Percentiles rank a stretch among this genome's conserved stretches.
Conservation (phyloP, 2,797 vertebrate genomes). For the Anomalospiza imberbis region DNA sequence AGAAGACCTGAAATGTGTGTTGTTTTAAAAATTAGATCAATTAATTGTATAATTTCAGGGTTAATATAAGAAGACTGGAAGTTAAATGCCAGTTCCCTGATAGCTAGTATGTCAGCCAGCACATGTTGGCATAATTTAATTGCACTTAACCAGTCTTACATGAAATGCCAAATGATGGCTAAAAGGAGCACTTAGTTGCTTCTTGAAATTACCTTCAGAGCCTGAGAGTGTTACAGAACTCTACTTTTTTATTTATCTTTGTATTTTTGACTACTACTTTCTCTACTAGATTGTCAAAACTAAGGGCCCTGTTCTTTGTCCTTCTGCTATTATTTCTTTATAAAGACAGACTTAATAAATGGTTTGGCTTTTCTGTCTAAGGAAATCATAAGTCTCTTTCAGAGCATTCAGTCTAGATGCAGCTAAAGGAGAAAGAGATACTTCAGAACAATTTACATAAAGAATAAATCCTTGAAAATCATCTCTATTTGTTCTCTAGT, state of each 20-base stretch:
- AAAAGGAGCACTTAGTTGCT: background rate
- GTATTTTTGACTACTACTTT: background rate
- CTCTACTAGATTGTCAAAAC: background rate
- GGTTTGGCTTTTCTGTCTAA: constrained; percentile 2
- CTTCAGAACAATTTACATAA: constrained; percentile 62
- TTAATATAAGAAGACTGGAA: background rate
- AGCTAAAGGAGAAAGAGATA: constrained; percentile 18
- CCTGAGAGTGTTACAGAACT: background rate
- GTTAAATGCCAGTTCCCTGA: background rate
- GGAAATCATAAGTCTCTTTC: constrained; percentile 36
- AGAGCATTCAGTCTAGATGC: constrained; percentile 16
- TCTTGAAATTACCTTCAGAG: background rate
- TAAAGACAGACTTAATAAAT: constrained; percentile 20
- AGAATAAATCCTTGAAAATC: constrained; percentile 61
- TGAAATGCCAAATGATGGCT: background rate
- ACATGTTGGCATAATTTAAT: background rate
- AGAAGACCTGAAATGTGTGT: background rate
- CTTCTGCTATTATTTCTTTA: background rate
- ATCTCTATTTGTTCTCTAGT: constrained; percentile 59
- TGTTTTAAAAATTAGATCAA: background rate
- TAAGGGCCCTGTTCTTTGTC: background rate
- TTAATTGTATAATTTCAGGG: background rate
- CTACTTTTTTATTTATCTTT: background rate
- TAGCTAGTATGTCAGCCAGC: background rate
- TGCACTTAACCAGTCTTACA: background rate